These are phyloP conservation scores for Celastrina argiolus DNA, from an alignment of 2,888 invertebrate species.

Conservation along the genomic window DNA sequence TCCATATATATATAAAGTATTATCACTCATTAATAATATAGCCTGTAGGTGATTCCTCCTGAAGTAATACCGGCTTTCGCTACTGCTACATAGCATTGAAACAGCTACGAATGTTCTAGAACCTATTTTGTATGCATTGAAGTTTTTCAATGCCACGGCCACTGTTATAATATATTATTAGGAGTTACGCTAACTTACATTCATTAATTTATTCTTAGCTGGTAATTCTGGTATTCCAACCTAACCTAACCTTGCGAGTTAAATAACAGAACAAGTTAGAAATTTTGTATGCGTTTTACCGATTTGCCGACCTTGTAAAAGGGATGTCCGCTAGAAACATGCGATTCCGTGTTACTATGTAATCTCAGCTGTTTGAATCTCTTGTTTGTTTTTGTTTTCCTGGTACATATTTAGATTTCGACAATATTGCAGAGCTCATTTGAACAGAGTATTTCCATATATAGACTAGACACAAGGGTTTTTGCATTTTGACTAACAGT, in stretches of 20 bases:
- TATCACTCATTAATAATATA: no score
- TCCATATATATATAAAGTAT: no score
- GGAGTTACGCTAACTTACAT: not conserved
- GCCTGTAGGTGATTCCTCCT: no score
- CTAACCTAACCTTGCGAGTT: slow-evolving; percentile 11
- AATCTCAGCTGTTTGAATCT: not conserved
- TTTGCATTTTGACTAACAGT: no score
- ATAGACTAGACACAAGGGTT: no score
- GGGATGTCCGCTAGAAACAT: slow-evolving; percentile 13
- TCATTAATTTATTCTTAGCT: not conserved
- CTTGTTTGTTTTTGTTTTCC: not conserved
- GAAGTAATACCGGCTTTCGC: no score
- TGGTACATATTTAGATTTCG: no score
- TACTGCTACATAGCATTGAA: not conserved
- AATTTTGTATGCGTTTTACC: not conserved
- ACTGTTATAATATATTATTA: not conserved
- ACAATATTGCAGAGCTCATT: no score
- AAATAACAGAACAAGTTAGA: slow-evolving; percentile 13
- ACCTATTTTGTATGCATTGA: not conserved
- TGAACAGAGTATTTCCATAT: no score
- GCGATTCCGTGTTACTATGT: not conserved
- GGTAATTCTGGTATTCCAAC: not conserved
- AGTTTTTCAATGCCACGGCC: not conserved
- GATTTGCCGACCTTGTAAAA: slow-evolving; percentile 4
- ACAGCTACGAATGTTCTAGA: not conserved